These are phyloP conservation scores for Mesembrinibis cayennensis DNA, from an alignment of 2,113 vertebrate species.

Conservation along the genomic window DNA sequence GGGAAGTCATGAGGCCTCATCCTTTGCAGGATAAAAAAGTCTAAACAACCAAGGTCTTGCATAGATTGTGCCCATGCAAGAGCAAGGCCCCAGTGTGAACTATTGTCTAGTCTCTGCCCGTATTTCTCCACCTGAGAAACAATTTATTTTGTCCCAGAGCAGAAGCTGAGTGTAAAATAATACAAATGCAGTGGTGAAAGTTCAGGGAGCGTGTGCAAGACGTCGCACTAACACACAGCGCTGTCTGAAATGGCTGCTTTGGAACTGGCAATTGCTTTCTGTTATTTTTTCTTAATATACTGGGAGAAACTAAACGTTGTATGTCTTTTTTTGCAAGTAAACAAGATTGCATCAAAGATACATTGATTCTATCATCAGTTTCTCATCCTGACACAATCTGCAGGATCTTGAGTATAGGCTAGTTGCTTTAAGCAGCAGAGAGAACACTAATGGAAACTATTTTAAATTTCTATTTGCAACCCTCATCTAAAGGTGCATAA, in stretches of 20 bases:
- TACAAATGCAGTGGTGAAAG: background rate
- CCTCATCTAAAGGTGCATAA: background rate
- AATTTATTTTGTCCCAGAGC: background rate
- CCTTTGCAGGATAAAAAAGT: background rate
- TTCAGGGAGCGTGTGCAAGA: background rate
- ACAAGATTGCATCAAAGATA: background rate
- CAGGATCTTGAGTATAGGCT: background rate
- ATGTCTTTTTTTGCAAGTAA: background rate
- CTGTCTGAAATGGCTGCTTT: background rate
- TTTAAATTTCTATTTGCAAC: background rate
- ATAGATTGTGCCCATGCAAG: background rate
- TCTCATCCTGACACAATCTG: background rate
- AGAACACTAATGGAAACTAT: background rate
- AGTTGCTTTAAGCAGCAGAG: background rate
- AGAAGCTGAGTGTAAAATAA: background rate
- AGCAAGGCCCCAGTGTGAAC: fast-evolving
- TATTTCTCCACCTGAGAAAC: background rate
- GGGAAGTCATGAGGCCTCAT: background rate
- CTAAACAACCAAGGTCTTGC: background rate
- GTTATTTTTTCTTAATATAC: background rate
- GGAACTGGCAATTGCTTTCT: background rate
- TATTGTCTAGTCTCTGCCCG: background rate
- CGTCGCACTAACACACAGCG: fast-evolving
- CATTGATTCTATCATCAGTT: background rate
- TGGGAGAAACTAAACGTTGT: background rate